Conservation (phyloP, 2,113 vertebrate genomes). For the Neodontobutis hainanensis region DNA sequence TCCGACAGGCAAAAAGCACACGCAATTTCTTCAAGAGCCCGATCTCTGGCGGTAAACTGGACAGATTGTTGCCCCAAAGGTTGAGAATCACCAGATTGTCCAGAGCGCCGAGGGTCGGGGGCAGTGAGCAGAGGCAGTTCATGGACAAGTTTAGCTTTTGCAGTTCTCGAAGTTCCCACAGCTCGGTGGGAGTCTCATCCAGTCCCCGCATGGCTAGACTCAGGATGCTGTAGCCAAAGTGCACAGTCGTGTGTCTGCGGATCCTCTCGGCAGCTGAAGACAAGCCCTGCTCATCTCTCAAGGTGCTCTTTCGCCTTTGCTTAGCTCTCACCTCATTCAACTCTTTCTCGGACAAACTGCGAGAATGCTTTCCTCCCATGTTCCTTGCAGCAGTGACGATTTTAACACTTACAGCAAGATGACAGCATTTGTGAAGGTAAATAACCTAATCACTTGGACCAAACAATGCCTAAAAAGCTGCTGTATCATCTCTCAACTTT, state of each 20-base stretch:
- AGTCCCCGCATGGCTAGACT: slow-evolving; percentile 88
- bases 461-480: neutral
- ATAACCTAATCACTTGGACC: neutral
- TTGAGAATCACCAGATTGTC: slow-evolving; percentile 90
- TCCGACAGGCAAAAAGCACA: slow-evolving; percentile 89
- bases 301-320: slow-evolving; percentile 47
- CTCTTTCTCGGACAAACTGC: slow-evolving; percentile 68
- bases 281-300: slow-evolving; percentile 74
- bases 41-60: slow-evolving; percentile 86
- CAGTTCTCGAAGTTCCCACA: slow-evolving; percentile 90
- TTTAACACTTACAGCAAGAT: slow-evolving; percentile 11
- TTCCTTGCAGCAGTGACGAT: neutral
- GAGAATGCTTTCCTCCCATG: slow-evolving; percentile 82
- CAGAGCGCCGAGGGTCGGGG: slow-evolving; percentile 82
- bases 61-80: slow-evolving; percentile 86
- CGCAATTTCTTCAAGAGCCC: slow-evolving; percentile 87
- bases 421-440: slow-evolving; percentile 32
- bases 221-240: slow-evolving; percentile 84
- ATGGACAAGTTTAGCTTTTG: slow-evolving; percentile 93
- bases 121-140: slow-evolving; percentile 83
- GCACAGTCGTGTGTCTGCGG: slow-evolving; percentile 64
- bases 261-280: slow-evolving; percentile 72
- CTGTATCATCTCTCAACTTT: slow-evolving; percentile 36
- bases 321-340: slow-evolving; percentile 49
- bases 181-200: slow-evolving; percentile 81